Conservation (phyloP, 1,140 invertebrate genomes). For the Streblospio benedicti region DNA sequence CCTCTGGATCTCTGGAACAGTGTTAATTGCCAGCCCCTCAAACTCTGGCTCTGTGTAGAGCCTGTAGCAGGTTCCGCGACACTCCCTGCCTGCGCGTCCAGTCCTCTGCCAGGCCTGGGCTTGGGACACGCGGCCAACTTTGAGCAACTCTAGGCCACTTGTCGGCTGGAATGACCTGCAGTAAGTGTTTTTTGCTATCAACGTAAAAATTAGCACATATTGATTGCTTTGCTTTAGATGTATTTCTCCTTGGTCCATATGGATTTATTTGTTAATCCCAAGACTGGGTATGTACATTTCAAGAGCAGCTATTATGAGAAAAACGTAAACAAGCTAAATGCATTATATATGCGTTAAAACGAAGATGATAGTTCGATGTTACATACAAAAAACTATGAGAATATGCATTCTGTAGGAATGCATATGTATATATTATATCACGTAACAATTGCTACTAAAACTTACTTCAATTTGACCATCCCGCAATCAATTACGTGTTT, state of each 20-base stretch:
- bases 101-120: slow-evolving; percentile 86
- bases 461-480: slow-evolving; percentile 76
- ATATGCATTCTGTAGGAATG: too few species aligned
- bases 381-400: too few species aligned
- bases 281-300: too few species aligned
- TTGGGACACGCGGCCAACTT: slow-evolving; percentile 74
- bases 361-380: too few species aligned
- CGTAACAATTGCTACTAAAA: background rate
- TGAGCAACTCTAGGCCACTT: slow-evolving; percentile 75
- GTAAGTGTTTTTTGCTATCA: background rate
- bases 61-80: slow-evolving; percentile 72
- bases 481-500: slow-evolving; percentile 91
- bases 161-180: slow-evolving; percentile 62
- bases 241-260: too few species aligned
- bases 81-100: slow-evolving; percentile 80
- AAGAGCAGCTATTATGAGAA: background rate
- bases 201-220: too few species aligned
- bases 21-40: slow-evolving; percentile 59
- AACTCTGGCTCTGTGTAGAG: slow-evolving; percentile 67
- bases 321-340: background rate
- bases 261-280: too few species aligned
- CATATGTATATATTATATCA: too few species aligned
- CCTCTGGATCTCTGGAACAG: slow-evolving; percentile 74
- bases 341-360: background rate
- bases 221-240: too few species aligned